A percentile compares a stretch with the other conserved stretches of the same genome.
These are phyloP conservation scores for Marronus borbonicus DNA, from an alignment of 2,888 invertebrate species.

Conservation along the genomic window DNA sequence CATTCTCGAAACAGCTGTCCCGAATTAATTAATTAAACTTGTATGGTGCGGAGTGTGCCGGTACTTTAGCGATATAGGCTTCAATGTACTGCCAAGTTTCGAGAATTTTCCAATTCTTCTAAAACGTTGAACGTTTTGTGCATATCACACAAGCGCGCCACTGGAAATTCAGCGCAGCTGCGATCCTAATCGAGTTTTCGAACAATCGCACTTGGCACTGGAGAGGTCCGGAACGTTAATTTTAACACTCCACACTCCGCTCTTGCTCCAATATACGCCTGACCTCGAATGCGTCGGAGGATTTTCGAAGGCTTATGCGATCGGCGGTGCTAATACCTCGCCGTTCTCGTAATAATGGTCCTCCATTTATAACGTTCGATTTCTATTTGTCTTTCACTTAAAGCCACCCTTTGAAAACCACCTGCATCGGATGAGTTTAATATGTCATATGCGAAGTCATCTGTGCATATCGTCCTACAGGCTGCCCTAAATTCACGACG, in stretches of 20 bases:
- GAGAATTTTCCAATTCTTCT: too few species aligned
- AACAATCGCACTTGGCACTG: conserved; percentile 37
- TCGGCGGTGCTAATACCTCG: conserved; percentile 27
- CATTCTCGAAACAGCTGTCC: too few species aligned
- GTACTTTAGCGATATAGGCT: too few species aligned
- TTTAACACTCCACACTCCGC: conserved; percentile 65
- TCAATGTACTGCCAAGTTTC: too few species aligned
- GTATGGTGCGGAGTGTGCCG: too few species aligned
- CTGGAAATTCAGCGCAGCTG: conserved; percentile 15
- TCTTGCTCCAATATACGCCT: conserved; percentile 62
- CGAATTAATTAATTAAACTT: too few species aligned
- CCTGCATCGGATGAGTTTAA: conserved; percentile 40
- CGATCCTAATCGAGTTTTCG: conserved; percentile 30
- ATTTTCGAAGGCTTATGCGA: conserved; percentile 43
- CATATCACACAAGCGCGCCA: not conserved
- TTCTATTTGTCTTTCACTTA: conserved; percentile 44
- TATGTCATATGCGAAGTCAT: conserved; percentile 32
- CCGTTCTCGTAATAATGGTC: not conserved
- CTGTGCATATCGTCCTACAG: not conserved
- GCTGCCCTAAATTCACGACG: too few species aligned
- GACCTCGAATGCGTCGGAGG: conserved; percentile 60
- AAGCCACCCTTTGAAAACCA: conserved; percentile 38
- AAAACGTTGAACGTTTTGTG: too few species aligned
- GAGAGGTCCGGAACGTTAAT: conserved; percentile 60
- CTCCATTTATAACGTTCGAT: conserved; percentile 22